Percentiles rank a stretch among this genome's conserved stretches.
phyloP scores from a whole-genome alignment of 2,888 invertebrate species.

The Melanargia galathea region DNA sequence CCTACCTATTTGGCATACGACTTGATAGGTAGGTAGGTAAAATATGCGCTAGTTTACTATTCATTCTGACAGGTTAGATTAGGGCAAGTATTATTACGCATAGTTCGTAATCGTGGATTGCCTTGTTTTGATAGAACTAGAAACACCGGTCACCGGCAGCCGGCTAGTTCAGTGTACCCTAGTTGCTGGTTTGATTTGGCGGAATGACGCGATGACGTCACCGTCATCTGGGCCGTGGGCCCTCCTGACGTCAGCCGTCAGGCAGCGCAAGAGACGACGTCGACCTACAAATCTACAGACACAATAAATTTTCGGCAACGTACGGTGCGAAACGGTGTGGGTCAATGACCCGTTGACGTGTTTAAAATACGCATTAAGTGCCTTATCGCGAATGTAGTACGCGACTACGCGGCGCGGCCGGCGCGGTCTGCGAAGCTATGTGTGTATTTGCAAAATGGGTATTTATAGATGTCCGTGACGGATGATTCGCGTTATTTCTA shows the following conservation, averaged over 20 bases:
- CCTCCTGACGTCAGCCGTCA: constrained; percentile 71
- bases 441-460: constrained; percentile 75
- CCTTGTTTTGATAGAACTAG: constrained; percentile 67
- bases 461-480: constrained; percentile 76
- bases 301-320: constrained; percentile 77
- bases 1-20: constrained; percentile 53
- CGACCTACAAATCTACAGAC: constrained; percentile 82
- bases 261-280: constrained; percentile 54
- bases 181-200: constrained; percentile 45
- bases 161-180: constrained; percentile 54
- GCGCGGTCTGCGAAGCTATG: constrained; percentile 60
- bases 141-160: constrained; percentile 53
- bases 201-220: constrained; percentile 78
- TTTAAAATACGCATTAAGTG: constrained; percentile 78
- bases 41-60: constrained; percentile 57
- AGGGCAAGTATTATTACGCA: constrained; percentile 73
- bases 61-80: constrained; percentile 71
- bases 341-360: constrained; percentile 80
- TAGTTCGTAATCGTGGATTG: constrained; percentile 66
- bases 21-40: constrained; percentile 18
- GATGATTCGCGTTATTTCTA: constrained; percentile 69
- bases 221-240: constrained; percentile 69
- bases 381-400: constrained; percentile 78
- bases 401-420: constrained; percentile 66
- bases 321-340: constrained; percentile 71